These are phyloP conservation scores for Eurosta solidaginis DNA, from an alignment of 1,140 invertebrate genomes.

Conservation along the genomic window DNA sequence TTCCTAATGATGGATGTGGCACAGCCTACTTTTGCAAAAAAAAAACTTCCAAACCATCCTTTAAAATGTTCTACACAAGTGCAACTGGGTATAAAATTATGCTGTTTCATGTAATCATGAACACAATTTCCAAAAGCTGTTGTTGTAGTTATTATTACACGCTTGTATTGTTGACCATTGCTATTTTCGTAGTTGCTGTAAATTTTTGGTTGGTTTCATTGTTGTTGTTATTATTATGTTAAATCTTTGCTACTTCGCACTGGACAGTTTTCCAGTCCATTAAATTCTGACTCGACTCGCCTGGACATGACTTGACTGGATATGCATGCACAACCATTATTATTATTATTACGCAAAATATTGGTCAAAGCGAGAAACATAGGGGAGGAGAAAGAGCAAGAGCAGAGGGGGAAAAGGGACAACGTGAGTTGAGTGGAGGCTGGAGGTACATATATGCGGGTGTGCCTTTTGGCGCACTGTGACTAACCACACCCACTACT, in stretches of 20 bases:
- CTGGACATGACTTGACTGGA: too few species aligned
- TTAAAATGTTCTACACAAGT: too few species aligned
- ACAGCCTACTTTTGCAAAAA: too few species aligned
- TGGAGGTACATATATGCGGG: not conserved
- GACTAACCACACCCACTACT: not conserved
- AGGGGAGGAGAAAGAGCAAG: not conserved
- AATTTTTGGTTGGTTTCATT: not conserved
- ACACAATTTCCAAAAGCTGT: too few species aligned
- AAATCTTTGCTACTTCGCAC: slow-evolving; percentile 24
- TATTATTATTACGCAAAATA: slow-evolving; percentile 27
- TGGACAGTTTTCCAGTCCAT: slow-evolving; percentile 27
- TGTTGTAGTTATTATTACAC: slow-evolving; percentile 16
- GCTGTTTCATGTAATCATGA: too few species aligned
- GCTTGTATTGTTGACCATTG: not conserved
- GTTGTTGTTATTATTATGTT: not conserved
- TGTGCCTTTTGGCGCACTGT: not conserved
- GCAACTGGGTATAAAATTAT: too few species aligned
- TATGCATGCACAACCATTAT: slow-evolving; percentile 18
- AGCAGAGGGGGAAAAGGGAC: too few species aligned
- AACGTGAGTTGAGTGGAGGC: not conserved
- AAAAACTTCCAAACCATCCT: too few species aligned
- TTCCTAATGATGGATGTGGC: too few species aligned
- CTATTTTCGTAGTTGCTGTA: not conserved
- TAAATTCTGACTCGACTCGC: not conserved
- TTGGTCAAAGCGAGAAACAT: not conserved